Evolutionary conservation across 2,797 vertebrate species (phyloP).

Genomic region (Sebastiscus albofasciatus): DNA sequence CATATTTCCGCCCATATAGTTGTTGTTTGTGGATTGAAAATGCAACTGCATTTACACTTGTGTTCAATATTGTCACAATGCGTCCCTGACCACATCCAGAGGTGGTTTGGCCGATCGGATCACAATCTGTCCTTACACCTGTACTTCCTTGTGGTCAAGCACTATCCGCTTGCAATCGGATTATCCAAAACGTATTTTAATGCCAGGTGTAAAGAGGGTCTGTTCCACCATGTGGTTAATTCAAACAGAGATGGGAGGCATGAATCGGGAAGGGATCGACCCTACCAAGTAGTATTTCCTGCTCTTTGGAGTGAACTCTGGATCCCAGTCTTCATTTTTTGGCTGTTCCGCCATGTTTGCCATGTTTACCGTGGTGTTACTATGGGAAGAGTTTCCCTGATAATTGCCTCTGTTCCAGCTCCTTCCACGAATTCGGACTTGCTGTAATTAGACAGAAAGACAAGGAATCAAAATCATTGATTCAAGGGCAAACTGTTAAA

Average conservation of each 20-base stretch:
- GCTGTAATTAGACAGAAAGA: constrained; percentile 71
- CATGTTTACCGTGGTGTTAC: constrained; percentile 77
- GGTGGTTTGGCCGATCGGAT: not conserved
- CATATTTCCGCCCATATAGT: too few relatives aligned
- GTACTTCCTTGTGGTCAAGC: not conserved
- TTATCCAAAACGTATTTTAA: not conserved
- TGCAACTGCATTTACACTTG: too few relatives aligned
- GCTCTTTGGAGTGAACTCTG: constrained; percentile 93
- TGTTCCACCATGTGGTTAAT: not conserved
- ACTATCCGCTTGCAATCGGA: not conserved
- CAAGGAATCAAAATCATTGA: not conserved
- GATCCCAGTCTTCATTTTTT: constrained; percentile 93
- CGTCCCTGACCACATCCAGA: fast-evolving
- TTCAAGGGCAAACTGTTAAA: not conserved
- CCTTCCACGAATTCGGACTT: constrained; percentile 90
- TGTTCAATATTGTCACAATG: not conserved
- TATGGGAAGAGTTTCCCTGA: constrained; percentile 85
- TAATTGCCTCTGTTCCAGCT: constrained; percentile 91
- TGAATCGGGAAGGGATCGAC: not conserved
- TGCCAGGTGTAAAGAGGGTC: not conserved
- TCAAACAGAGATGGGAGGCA: not conserved
- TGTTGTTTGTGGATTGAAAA: too few relatives aligned
- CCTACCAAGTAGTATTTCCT: constrained; percentile 96
- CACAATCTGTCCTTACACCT: not conserved
- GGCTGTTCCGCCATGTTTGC: constrained; percentile 78